Conservation (phyloP, 2,113 vertebrate genomes). For the Coryphaenoides rupestris region DNA sequence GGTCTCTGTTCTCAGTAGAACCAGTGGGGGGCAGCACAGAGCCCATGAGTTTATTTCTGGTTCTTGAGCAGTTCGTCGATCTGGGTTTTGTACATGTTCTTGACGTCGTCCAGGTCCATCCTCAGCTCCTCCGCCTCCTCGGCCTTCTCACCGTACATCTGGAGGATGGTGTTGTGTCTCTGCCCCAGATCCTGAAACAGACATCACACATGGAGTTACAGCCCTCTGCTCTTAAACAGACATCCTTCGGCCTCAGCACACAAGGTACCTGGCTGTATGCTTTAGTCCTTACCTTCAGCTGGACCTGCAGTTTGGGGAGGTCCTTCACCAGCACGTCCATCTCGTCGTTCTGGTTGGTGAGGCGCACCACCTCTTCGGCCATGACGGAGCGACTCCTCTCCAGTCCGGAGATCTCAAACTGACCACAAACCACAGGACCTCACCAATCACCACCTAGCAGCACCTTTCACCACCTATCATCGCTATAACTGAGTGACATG, state of each 20-base stretch:
- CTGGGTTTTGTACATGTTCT: constrained; percentile 98
- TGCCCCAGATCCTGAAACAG: constrained; percentile 89
- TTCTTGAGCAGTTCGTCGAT: constrained; percentile 93
- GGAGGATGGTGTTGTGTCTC: constrained; percentile 96
- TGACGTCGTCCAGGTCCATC: constrained; percentile 95
- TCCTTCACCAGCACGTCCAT: constrained; percentile 90
- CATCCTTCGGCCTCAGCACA: too few species aligned
- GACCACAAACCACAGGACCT: too few species aligned
- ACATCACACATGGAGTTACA: too few species aligned
- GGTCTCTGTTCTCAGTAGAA: neutral
- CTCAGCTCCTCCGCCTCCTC: constrained; percentile 94
- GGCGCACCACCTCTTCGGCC: constrained; percentile 90
- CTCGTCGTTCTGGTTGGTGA: constrained; percentile 96
- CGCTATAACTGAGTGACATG: too few species aligned
- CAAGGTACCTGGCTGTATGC: neutral
- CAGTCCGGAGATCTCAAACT: constrained; percentile 90
- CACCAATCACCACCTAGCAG: too few species aligned
- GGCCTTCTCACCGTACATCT: constrained; percentile 99
- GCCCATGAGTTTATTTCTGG: constrained; percentile 62
- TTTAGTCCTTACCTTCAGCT: constrained; percentile 83
- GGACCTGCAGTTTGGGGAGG: constrained; percentile 81
- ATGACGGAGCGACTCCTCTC: constrained; percentile 93
- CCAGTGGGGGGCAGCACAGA: neutral
- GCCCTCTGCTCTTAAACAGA: too few species aligned
- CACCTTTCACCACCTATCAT: too few species aligned